A percentile compares a stretch with the other conserved stretches of the same genome.
Conservation (phyloP, 2,113 vertebrate species). For the Tragelaphus scriptus region DNA sequence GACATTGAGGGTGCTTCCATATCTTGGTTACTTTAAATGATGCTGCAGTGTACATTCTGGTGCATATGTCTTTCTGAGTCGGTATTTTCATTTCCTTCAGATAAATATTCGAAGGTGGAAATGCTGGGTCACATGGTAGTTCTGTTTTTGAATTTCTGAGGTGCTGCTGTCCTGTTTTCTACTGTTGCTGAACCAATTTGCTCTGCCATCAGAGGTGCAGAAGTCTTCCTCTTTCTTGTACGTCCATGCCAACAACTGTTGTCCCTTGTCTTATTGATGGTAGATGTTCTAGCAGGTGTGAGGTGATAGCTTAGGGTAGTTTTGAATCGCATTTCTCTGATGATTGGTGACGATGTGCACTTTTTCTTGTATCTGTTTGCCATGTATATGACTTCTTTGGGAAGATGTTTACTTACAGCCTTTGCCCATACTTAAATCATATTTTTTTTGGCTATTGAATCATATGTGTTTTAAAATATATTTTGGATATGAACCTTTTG, state of each 20-base stretch:
- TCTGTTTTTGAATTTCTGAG: background rate
- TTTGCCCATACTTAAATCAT: background rate
- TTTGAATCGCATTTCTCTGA: background rate
- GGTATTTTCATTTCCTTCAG: background rate
- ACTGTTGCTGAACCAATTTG: background rate
- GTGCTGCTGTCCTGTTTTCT: background rate
- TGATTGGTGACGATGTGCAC: background rate
- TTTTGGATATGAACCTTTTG: background rate
- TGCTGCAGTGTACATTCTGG: background rate
- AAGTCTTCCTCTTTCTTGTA: background rate
- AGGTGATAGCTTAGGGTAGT: background rate
- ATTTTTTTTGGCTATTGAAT: background rate
- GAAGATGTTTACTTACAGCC: background rate
- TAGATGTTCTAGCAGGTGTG: background rate
- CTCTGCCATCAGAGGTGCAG: background rate
- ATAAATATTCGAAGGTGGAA: background rate
- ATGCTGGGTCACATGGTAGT: background rate
- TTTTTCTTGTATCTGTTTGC: background rate
- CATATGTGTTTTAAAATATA: background rate
- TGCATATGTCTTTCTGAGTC: background rate
- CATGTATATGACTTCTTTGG: background rate
- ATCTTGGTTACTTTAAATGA: background rate
- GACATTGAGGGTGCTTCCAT: background rate
- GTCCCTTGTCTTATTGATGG: background rate
- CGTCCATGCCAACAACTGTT: background rate